Evolutionary conservation across 2,797 vertebrate genomes (phyloP).

Genomic region (Mormyrus hasselquistii): DNA sequence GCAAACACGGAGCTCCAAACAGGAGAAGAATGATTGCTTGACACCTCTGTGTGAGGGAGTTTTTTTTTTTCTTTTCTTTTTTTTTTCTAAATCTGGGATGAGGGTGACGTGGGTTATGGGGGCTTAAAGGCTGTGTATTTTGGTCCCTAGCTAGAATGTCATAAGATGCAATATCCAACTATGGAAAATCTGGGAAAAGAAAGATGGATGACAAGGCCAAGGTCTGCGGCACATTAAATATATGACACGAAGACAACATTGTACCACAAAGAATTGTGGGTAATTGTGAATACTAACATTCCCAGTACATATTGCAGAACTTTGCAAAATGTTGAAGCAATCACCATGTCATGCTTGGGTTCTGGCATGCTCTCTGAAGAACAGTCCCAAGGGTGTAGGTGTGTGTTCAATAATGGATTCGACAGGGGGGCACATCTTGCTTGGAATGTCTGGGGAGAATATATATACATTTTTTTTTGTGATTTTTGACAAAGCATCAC

Average conservation of each 20-base stretch:
- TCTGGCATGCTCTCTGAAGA: constrained; percentile 1
- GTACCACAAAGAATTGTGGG: background rate
- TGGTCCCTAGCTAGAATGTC: background rate
- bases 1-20: constrained; percentile 35
- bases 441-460: background rate
- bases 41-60: constrained; percentile 24
- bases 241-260: constrained; percentile 1
- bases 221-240: constrained; percentile 6
- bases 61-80: background rate
- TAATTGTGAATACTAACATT: constrained; percentile 11
- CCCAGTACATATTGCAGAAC: constrained; percentile 6
- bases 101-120: background rate
- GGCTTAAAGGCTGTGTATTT: constrained; percentile 9
- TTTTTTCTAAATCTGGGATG: background rate
- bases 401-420: background rate
- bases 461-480: background rate
- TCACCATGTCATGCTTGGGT: constrained; percentile 1
- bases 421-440: background rate
- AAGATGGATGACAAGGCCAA: background rate
- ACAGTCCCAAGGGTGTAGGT: constrained; percentile 4
- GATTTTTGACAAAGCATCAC: background rate
- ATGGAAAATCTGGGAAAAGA: background rate
- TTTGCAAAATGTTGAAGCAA: constrained; percentile 15
- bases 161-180: background rate
- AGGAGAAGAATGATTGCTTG: constrained; percentile 31